Base-by-base conservation (phyloP, 2,888 invertebrate genomes). In the Heliconius erato region DNA sequence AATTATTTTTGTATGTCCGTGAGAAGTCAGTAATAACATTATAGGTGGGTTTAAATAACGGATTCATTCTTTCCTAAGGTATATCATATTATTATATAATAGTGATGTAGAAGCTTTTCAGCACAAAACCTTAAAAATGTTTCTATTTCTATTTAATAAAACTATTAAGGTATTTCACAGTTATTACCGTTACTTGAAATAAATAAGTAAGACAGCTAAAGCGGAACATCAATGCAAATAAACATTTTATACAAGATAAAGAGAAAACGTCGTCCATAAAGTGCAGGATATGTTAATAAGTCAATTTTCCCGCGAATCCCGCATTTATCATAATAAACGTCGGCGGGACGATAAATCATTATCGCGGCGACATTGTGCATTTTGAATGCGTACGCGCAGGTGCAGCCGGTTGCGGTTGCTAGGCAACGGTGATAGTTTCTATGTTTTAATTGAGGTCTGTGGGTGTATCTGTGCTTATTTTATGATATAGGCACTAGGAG, bases 261-360 rank as follows among this genome's bases (percentile, higher is more conserved):
- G 67, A 44, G 78, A 67, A 78, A 78, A 67, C 44, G 40, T 28
- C 54, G 59, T 19, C 67, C 59, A 63, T 69, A 68, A 63, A 44
- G 69, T 77, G 69, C 28, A n/a, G 54, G 54, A 32, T 83, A 79
- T 79, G 83, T 78, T 77, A 83, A 80, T 83, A 67, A 71, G 78
- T 80, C 71, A 79, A 79, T 83, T 83, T 74, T 79, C 76, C 76
- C 71, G 35, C 63, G 74, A 68, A 78, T 78, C 78, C 54, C 65
- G 82, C 74, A 72, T 83, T 82, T 80, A 84, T 83, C 83, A 84
- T 82, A 80, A 84, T 84, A 82, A 81, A 74, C 79, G 84, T 83
- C 84, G 67, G 59, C 76, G 49, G 28, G 35, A 35, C 71, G 79
- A 84, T 84, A 84, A 84, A 83, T 81, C 79, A 79, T 49, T 79